These are phyloP conservation scores for Rhynchomys soricoides DNA, from an alignment of 2,113 vertebrate genomes.

Conservation along the genomic window DNA sequence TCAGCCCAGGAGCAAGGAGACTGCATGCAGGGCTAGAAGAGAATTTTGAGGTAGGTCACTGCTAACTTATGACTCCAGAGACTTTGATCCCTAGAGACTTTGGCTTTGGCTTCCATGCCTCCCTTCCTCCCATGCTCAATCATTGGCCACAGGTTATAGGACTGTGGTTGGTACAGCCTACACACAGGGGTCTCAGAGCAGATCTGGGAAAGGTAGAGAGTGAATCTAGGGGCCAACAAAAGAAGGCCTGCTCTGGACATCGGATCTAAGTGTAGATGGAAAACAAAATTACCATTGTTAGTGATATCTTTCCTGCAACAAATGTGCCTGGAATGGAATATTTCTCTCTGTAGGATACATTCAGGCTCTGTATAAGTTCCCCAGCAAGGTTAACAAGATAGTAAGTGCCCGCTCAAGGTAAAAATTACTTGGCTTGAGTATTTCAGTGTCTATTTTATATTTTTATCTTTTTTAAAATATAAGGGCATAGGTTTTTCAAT, in stretches of 20 bases:
- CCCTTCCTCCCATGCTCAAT: background rate
- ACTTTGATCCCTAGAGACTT: background rate
- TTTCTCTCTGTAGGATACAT: background rate
- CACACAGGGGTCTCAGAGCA: background rate
- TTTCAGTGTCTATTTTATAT: background rate
- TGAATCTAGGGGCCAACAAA: background rate
- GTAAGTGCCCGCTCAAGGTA: background rate
- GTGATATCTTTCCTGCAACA: background rate
- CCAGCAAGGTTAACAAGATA: background rate
- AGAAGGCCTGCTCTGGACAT: background rate
- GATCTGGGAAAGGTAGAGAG: background rate
- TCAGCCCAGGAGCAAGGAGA: background rate
- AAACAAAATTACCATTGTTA: background rate
- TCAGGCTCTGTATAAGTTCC: background rate
- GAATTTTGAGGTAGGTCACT: rapidly evolving
- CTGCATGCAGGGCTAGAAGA: background rate
- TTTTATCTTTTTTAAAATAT: background rate
- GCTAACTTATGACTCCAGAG: background rate
- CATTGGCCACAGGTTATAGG: background rate
- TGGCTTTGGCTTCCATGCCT: background rate
- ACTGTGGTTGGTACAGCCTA: background rate
- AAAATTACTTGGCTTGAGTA: background rate
- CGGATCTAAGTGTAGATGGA: background rate
- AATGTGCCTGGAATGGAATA: background rate
- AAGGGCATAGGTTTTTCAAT: background rate